Conservation (phyloP, 2,113 vertebrate genomes). For the Thamnaconus septentrionalis region DNA sequence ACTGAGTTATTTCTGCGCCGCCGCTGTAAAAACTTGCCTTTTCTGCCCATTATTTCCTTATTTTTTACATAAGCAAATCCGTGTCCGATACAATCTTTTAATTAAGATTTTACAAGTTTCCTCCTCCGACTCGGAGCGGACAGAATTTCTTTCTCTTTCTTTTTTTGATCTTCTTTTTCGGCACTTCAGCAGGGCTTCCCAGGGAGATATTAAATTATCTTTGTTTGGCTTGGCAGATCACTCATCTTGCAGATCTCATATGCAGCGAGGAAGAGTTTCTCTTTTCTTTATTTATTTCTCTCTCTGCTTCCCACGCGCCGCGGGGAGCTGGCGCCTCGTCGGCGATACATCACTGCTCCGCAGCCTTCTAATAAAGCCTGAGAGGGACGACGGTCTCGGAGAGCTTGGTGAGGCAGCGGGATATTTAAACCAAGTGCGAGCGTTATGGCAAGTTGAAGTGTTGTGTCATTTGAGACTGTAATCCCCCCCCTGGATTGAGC, state of each 20-base stretch:
- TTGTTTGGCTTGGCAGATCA: constrained; percentile 57
- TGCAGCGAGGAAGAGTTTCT: neutral
- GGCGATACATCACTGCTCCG: neutral
- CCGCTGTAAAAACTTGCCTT: constrained; percentile 62
- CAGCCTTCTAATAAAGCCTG: constrained; percentile 1
- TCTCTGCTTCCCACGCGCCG: neutral
- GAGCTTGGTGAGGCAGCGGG: too few relatives aligned
- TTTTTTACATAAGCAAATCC: constrained; percentile 65
- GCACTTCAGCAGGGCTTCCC: constrained; percentile 30
- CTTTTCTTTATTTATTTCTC: constrained; percentile 35
- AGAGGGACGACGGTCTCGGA: too few relatives aligned
- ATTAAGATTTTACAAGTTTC: constrained; percentile 75
- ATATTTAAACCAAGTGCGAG: too few relatives aligned
- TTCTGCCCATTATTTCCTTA: constrained; percentile 69
- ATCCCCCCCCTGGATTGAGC: too few relatives aligned
- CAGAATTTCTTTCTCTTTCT: neutral
- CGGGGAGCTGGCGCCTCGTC: constrained; percentile 9
- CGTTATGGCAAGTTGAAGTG: too few relatives aligned
- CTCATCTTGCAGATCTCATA: constrained; percentile 48
- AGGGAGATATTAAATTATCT: constrained; percentile 63
- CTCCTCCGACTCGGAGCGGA: constrained; percentile 51
- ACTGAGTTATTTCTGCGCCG: constrained; percentile 60
- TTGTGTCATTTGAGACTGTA: too few relatives aligned
- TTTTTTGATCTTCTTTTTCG: neutral
- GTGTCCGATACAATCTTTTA: constrained; percentile 75